Base-by-base conservation (phyloP, 2,888 invertebrate species). In the Lissocephala sabroskyi region DNA sequence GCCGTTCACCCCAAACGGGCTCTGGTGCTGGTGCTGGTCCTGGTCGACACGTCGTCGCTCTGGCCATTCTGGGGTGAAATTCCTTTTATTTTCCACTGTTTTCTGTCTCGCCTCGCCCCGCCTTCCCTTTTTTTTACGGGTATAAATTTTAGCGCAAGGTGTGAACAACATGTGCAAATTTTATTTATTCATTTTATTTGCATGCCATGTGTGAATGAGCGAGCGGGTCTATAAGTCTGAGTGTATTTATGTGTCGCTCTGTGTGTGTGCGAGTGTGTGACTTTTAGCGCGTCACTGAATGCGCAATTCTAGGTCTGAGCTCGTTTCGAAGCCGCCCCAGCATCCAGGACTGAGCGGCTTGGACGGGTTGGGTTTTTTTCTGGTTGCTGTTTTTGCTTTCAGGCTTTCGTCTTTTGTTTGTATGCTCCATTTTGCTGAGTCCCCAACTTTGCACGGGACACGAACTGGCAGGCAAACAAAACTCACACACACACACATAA, bases 151-250 rank as follows among this genome's bases (percentile, higher is more conserved):
- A 58, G 73, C 58, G 59, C 65, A 52, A 71, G 78, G 79, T 70
- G 74, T 65, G 70, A 70, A 70, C 59, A 63, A 73, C 74, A 68
- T 62, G 58, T 62, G 74, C 65, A 76, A 70, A 74, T 74, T 73
- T 77, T 65, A 76, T 70, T 74, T 79, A 79, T 76, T 74, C 77
- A 65, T 77, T 74, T 67, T 77, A 77, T 79, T 79, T 74, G 56
- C 74, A 65, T 70, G 58, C 49, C 65, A 58, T 44, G 41, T 49
- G 33, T 46, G 41, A 45, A 40, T 41, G 37, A 48, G 55, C 43
- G 50, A 37, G 41, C 45, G 49, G 49, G 35, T 49, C 23, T 40
- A 23, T 40, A 9, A 13, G 23, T 29, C 2, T 41, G 17, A n/a
- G 30, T 41, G 18, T 14, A 3, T 30, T 9, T 29, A 14, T 46